These are phyloP conservation scores for Piaya cayana DNA, from an alignment of 2,113 vertebrate species.

Conservation along the genomic window DNA sequence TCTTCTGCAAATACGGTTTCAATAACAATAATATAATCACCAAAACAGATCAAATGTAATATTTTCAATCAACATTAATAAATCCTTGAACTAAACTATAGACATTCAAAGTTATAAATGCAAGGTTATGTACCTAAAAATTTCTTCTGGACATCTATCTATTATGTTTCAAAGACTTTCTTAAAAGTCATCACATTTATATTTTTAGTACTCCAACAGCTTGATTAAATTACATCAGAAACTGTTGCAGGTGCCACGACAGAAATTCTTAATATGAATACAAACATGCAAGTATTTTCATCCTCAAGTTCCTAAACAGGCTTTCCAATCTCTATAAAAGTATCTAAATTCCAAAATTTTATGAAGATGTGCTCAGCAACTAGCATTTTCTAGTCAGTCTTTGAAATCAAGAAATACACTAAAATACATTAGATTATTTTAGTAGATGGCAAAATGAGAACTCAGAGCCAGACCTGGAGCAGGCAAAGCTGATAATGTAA, in stretches of 20 bases:
- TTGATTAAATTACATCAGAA: background rate
- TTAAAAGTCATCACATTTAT: background rate
- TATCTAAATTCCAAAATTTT: background rate
- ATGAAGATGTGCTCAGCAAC: background rate
- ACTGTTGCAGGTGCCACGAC: background rate
- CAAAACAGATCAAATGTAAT: background rate
- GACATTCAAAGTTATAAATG: background rate
- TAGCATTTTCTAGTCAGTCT: background rate
- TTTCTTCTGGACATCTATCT: background rate
- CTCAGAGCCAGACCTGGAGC: background rate
- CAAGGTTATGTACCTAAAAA: background rate
- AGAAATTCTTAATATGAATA: background rate
- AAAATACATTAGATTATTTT: background rate
- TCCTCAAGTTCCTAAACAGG: accelerated
- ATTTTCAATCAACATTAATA: background rate
- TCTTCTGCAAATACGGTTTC: background rate
- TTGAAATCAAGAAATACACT: background rate
- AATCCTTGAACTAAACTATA: background rate
- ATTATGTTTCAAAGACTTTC: background rate
- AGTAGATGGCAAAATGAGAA: background rate
- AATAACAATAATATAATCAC: background rate
- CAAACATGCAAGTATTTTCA: background rate
- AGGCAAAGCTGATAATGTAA: background rate
- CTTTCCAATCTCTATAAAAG: background rate
- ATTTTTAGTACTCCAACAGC: background rate